Evolutionary conservation across 2,888 invertebrate species (phyloP).

Genomic region (Philaethria dido): DNA sequence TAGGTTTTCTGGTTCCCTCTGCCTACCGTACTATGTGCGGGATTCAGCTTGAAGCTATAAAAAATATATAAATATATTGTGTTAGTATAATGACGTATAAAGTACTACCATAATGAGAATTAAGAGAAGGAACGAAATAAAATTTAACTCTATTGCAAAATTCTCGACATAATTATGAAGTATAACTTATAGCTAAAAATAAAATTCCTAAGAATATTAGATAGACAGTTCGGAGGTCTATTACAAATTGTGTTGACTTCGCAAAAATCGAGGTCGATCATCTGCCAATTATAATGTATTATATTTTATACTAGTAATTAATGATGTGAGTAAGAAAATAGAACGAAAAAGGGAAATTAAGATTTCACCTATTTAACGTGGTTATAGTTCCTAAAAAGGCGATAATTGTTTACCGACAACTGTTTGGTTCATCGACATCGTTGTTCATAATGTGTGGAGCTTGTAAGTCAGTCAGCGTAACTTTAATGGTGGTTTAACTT

Average conservation of each 20-base stretch:
- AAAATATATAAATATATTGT: too few relatives aligned
- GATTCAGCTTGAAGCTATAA: too few relatives aligned
- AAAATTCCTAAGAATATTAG: background rate
- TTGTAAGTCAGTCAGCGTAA: slow-evolving; percentile 33
- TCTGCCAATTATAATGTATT: slow-evolving; percentile 1
- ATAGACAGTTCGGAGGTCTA: background rate
- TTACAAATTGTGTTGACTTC: slow-evolving; percentile 4
- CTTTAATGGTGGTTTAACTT: too few relatives aligned
- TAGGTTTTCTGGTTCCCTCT: too few relatives aligned
- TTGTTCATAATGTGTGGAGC: slow-evolving; percentile 28
- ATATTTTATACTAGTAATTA: background rate
- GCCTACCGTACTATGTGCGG: too few relatives aligned
- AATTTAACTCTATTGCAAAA: too few relatives aligned
- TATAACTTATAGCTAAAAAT: background rate
- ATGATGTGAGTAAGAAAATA: background rate
- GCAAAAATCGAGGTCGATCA: background rate
- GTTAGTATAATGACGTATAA: too few relatives aligned
- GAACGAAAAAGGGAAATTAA: slow-evolving; percentile 9
- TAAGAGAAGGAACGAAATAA: too few relatives aligned
- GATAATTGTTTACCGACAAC: slow-evolving; percentile 20
- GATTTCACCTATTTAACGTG: slow-evolving; percentile 29
- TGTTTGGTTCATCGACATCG: slow-evolving; percentile 32
- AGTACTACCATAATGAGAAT: too few relatives aligned
- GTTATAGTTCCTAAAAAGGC: slow-evolving; percentile 22
- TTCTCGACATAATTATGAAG: too few relatives aligned